These are phyloP conservation scores for Noctua pronuba DNA, from an alignment of 2,888 invertebrate genomes.

Conservation along the genomic window DNA sequence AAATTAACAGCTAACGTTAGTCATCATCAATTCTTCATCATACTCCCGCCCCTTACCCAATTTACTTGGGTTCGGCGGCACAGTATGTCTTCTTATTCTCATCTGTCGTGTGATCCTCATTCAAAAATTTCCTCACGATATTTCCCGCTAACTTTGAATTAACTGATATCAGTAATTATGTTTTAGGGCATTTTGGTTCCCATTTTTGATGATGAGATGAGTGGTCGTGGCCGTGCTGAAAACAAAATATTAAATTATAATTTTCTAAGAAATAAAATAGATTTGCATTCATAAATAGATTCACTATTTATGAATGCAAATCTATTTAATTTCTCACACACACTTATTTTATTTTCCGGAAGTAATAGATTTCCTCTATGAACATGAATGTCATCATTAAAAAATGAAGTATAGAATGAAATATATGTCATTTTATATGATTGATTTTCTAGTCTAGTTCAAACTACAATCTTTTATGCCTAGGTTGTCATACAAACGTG, in stretches of 20 bases:
- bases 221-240: background rate
- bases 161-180: background rate
- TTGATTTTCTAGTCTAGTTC: slow-evolving; percentile 36
- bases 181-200: background rate
- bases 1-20: background rate
- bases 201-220: background rate
- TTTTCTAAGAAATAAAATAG: background rate
- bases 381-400: background rate
- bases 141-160: background rate
- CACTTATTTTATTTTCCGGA: background rate
- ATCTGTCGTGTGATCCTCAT: background rate
- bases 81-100: too few relatives aligned
- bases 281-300: slow-evolving; percentile 1
- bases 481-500: slow-evolving; percentile 31
- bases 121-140: background rate
- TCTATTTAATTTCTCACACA: too few relatives aligned
- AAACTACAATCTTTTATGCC: slow-evolving; percentile 31
- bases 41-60: background rate
- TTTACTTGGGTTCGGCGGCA: background rate
- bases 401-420: background rate
- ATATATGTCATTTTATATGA: slow-evolving; percentile 16
- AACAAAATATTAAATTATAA: background rate
- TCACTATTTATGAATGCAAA: too few relatives aligned
- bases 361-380: background rate
- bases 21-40: background rate